Conservation (phyloP, 1,140 invertebrate genomes). For the Penaeus vannamei region DNA sequence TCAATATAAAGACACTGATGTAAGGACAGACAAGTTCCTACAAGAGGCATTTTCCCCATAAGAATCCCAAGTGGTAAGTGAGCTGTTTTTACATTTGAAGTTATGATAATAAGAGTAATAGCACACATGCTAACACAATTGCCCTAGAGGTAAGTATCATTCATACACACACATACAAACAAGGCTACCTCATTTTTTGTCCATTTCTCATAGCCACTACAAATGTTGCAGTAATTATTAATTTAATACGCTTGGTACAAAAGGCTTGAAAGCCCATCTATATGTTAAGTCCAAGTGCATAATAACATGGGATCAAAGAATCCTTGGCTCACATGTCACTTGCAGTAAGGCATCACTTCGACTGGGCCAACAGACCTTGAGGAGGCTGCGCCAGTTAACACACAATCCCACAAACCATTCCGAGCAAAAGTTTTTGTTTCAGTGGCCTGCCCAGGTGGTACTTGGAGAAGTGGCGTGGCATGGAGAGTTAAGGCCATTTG, state of each 20-base stretch:
- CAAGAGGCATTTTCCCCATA: slow-evolving; percentile 46
- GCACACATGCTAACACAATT: slow-evolving; percentile 64
- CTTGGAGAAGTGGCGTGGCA: slow-evolving; percentile 30
- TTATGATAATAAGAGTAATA: slow-evolving; percentile 60
- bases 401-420: slow-evolving; percentile 15
- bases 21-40: slow-evolving; percentile 45
- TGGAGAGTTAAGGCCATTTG: slow-evolving; percentile 37
- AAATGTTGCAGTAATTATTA: slow-evolving; percentile 64
- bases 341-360: slow-evolving; percentile 16
- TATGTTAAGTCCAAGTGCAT: slow-evolving; percentile 63
- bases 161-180: slow-evolving; percentile 61
- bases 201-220: slow-evolving; percentile 58
- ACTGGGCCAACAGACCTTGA: slow-evolving; percentile 26
- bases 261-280: slow-evolving; percentile 61
- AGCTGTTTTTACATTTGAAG: slow-evolving; percentile 48
- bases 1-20: slow-evolving; percentile 48
- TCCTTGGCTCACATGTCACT: slow-evolving; percentile 26
- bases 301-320: slow-evolving; percentile 25
- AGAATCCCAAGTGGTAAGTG: slow-evolving; percentile 40
- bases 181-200: slow-evolving; percentile 59
- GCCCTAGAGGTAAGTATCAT: slow-evolving; percentile 63
- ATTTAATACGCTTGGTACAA: slow-evolving; percentile 62
- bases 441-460: slow-evolving; percentile 21
- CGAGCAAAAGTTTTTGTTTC: slow-evolving; percentile 13
- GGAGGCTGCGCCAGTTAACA: slow-evolving; percentile 34